These are phyloP conservation scores for Eristalis tenax DNA, from an alignment of 2,888 invertebrate species.

Conservation along the genomic window DNA sequence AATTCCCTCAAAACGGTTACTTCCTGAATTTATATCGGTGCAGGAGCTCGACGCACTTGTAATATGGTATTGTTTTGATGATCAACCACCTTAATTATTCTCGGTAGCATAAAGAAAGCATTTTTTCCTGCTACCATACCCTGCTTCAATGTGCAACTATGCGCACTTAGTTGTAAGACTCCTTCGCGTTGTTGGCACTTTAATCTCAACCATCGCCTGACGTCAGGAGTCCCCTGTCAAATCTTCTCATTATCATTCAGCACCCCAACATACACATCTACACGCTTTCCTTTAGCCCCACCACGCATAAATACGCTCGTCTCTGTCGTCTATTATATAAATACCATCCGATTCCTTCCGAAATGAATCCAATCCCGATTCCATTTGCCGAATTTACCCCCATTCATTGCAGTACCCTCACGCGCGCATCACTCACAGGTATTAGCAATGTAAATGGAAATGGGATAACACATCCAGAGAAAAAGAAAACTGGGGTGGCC, in stretches of 20 bases:
- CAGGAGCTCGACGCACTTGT: too few relatives aligned
- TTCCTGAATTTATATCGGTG: too few relatives aligned
- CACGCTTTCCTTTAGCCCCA: not conserved
- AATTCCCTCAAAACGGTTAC: too few relatives aligned
- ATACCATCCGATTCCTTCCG: constrained; percentile 44
- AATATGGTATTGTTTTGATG: too few relatives aligned
- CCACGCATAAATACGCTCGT: constrained; percentile 27
- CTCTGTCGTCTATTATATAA: constrained; percentile 34
- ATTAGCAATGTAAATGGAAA: constrained; percentile 59
- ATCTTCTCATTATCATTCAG: not conserved
- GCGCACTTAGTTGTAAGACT: too few relatives aligned
- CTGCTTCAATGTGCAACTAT: too few relatives aligned
- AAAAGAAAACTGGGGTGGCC: constrained; percentile 8
- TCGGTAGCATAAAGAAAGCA: too few relatives aligned
- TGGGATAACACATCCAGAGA: constrained; percentile 42
- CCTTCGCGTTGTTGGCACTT: not conserved
- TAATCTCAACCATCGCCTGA: not conserved
- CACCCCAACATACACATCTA: not conserved
- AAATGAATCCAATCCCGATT: not conserved
- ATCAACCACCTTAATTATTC: too few relatives aligned
- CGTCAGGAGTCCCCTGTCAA: not conserved
- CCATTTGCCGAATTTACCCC: not conserved
- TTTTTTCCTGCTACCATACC: too few relatives aligned
- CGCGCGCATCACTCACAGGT: constrained; percentile 58
- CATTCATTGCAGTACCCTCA: constrained; percentile 22